Evolutionary conservation across 2,888 invertebrate species (phyloP).

Genomic region (Microctonus aethiopoides): DNA sequence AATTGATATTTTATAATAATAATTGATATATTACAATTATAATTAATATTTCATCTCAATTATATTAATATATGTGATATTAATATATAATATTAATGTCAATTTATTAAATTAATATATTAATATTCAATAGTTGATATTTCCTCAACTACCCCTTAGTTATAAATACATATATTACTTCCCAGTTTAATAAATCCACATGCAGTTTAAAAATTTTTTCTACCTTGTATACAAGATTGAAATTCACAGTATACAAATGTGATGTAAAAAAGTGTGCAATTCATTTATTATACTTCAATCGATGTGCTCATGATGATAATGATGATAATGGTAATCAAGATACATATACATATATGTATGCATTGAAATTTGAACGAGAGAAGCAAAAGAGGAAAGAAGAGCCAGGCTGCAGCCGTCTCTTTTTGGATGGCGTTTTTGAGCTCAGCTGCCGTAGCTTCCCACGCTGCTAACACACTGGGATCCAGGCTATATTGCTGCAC

Average conservation of each 20-base stretch:
- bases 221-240: no score
- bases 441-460: constrained; percentile 66
- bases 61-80: no score
- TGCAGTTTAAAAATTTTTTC: no score
- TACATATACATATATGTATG: background rate
- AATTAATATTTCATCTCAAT: no score
- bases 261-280: background rate
- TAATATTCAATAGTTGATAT: no score
- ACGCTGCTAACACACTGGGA: constrained; percentile 54
- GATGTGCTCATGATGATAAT: background rate
- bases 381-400: constrained; percentile 25
- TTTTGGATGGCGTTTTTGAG: constrained; percentile 36
- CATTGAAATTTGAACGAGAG: background rate
- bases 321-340: background rate
- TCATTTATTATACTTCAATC: background rate
- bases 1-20: no score
- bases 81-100: no score
- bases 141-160: no score
- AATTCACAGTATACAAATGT: background rate
- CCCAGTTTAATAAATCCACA: no score
- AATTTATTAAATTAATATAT: no score
- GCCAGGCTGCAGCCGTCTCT: constrained; percentile 27
- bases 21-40: no score
- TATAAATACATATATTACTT: no score
- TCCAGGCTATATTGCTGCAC: constrained; percentile 43